Evolutionary conservation across 2,888 invertebrate species (phyloP).

Genomic region (Pheosia tremula): DNA sequence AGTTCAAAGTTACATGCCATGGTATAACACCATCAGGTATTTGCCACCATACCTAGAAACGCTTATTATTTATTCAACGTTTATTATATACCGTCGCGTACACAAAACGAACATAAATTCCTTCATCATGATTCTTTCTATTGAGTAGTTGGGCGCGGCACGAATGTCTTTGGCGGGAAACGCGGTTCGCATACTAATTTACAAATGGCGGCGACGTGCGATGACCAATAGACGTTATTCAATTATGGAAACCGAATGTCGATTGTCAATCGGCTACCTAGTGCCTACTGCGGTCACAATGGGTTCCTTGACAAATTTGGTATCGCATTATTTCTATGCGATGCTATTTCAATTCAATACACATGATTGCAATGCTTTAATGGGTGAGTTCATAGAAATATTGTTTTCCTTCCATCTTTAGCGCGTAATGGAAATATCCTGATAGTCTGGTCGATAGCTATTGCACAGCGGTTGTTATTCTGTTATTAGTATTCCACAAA

Average conservation of each 20-base stretch:
- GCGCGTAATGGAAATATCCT: slow-evolving; percentile 37
- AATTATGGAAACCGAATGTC: slow-evolving; percentile 58
- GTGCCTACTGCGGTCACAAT: slow-evolving; percentile 58
- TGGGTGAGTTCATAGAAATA: slow-evolving; percentile 40
- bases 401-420: slow-evolving; percentile 37
- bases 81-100: slow-evolving; percentile 57
- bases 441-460: slow-evolving; percentile 38
- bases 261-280: slow-evolving; percentile 56
- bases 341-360: slow-evolving; percentile 47
- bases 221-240: slow-evolving; percentile 52
- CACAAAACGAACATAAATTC: slow-evolving; percentile 71
- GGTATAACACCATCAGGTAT: slow-evolving; percentile 35
- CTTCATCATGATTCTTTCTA: slow-evolving; percentile 79
- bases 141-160: slow-evolving; percentile 75
- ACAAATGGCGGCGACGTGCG: slow-evolving; percentile 60
- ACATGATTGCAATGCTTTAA: slow-evolving; percentile 39
- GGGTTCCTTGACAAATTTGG: slow-evolving; percentile 67
- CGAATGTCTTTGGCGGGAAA: slow-evolving; percentile 75
- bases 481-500: slow-evolving; percentile 22
- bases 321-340: slow-evolving; percentile 40
- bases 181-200: slow-evolving; percentile 69
- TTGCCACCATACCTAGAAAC: slow-evolving; percentile 50
- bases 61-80: slow-evolving; percentile 70
- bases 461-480: slow-evolving; percentile 15
- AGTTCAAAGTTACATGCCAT: neutral